These are phyloP conservation scores for Eupithecia subfuscata DNA, from an alignment of 2,888 invertebrate species.

Conservation along the genomic window DNA sequence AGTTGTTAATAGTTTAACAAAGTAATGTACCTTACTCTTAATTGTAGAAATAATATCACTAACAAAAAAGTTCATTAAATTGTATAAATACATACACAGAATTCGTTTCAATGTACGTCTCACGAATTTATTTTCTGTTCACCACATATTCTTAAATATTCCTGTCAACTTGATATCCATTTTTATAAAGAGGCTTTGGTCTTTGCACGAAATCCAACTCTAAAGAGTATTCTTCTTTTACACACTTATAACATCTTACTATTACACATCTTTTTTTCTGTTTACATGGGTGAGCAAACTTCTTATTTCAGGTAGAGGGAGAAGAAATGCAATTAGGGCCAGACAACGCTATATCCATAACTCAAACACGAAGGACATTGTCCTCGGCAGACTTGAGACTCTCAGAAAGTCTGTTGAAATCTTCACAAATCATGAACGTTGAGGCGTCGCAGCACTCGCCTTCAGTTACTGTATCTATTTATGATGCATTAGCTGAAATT, in stretches of 20 bases:
- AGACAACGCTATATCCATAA: conserved; percentile 79
- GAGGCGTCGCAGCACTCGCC: conserved; percentile 83
- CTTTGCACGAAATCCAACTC: conserved; percentile 69
- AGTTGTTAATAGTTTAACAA: conserved; percentile 52
- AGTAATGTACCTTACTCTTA: conserved; percentile 52
- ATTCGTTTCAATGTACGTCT: conserved; percentile 66
- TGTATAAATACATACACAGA: conserved; percentile 56
- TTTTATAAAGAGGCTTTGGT: conserved; percentile 83
- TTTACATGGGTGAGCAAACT: conserved; percentile 82
- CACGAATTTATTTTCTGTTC: conserved; percentile 50
- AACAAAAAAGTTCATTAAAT: conserved; percentile 67
- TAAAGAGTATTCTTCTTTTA: conserved; percentile 49
- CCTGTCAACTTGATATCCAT: conserved; percentile 62
- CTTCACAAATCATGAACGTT: conserved; percentile 80
- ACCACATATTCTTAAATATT: conserved; percentile 44
- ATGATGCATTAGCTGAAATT: conserved; percentile 84
- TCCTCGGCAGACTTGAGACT: conserved; percentile 79
- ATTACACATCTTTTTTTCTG: conserved; percentile 59
- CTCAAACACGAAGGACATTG: conserved; percentile 78
- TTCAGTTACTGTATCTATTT: conserved; percentile 84
- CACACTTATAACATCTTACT: conserved; percentile 38
- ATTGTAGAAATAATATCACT: conserved; percentile 58
- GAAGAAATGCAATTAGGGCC: conserved; percentile 82
- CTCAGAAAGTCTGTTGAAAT: conserved; percentile 78
- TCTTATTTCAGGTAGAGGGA: conserved; percentile 84